A percentile compares a stretch with the other conserved stretches of the same genome.
These are phyloP conservation scores for Mesorhabditis spiculigera DNA, from an alignment of 2,888 invertebrate genomes.

Conservation along the genomic window DNA sequence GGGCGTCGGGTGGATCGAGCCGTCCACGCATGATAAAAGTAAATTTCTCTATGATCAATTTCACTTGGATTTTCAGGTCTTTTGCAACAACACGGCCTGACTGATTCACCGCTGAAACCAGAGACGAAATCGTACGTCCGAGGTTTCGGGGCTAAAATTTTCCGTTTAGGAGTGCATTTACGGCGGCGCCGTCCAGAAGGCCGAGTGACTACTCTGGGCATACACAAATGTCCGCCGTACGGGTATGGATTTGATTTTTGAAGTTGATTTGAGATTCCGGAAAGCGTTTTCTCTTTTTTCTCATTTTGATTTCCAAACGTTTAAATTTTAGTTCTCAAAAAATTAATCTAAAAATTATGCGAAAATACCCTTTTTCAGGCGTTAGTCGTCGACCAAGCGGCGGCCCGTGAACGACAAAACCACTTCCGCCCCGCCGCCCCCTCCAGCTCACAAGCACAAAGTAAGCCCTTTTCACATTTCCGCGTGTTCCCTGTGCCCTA, in stretches of 20 bases:
- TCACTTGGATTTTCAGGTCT: not conserved
- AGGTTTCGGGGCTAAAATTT: not conserved
- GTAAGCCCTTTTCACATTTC: no score
- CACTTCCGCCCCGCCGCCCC: no score
- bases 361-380: not conserved
- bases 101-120: not conserved
- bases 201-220: not conserved
- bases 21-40: constrained; percentile 2
- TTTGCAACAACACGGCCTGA: not conserved
- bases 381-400: not conserved
- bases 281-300: no score
- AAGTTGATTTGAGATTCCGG: no score
- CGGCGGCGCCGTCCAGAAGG: constrained; percentile 1
- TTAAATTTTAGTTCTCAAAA: no score
- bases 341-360: no score
- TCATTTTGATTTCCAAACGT: no score
- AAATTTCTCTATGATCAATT: not conserved
- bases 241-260: not conserved
- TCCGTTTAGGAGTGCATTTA: not conserved
- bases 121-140: not conserved
- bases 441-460: no score
- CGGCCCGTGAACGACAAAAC: no score
- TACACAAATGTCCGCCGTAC: not conserved
- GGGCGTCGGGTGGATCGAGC: not conserved
- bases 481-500: no score